Evolutionary conservation across 2,113 vertebrate species (phyloP), one percentile per base, ranked within the genome.

Genomic region (Chionodraco myersi): DNA sequence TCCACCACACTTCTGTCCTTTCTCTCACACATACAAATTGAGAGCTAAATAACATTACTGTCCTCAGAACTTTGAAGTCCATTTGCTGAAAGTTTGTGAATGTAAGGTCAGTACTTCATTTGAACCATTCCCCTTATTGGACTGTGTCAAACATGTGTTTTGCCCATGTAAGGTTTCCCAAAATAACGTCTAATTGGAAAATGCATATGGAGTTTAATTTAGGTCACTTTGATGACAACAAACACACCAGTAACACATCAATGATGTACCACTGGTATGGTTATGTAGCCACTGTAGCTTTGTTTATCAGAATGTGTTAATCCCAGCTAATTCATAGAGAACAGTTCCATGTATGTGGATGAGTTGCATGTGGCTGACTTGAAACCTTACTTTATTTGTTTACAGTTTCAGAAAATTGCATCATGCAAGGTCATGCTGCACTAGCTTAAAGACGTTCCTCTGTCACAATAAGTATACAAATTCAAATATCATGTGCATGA

Each of bases 1-100:
- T 23, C 10, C 48, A n/a, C 64, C 48, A 18, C 51, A 60, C 44
- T 52, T 52, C 18, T 41, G 21, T 15, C 30, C 60, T 67, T 52
- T 66, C 54, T 60, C 11, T 68, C 13, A 8, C 18, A 53, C 53
- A 71, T 49, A 14, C 49, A 45, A 48, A 58, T 14, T 60, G 13
- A 69, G n/a, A 30, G 34, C 65, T 54, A 44, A 70, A 65, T 23
- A 58, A 52, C 41, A 4, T 23, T 67, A 59, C 8, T 65, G 7
- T 56, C 26, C 11, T 6, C 16, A 65, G 16, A 11, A 16, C 53
- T 58, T 66, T 67, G 51, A 21, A 21, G 12, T 60, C 1, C 7
- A 18, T 18, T 13, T 36, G 23, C 9, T 30, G 0, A 65, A 44
- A 5, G 18, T 69, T 69, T 26, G 64, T 13, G 1, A 2, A 30